Percentiles rank a stretch among this genome's conserved stretches.
Evolutionary conservation across 2,113 vertebrate species (phyloP).

Genomic region (Mus pahari): DNA sequence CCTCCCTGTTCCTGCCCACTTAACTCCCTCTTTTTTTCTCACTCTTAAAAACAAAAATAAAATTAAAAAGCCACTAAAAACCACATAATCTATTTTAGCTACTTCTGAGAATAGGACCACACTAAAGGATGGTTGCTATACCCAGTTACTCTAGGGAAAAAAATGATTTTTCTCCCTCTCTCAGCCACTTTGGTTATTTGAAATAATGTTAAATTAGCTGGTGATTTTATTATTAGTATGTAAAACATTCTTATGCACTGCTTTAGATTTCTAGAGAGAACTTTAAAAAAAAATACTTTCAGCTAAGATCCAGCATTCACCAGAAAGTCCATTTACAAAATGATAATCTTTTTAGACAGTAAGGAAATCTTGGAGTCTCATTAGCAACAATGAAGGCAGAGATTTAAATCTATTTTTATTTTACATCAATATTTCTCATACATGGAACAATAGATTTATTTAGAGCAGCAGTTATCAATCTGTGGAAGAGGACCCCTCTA

Average conservation of each 20-base stretch:
- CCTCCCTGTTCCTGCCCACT: neutral
- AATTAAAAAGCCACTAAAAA: neutral
- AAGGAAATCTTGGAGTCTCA: neutral
- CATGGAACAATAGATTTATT: constrained; percentile 7
- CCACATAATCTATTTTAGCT: neutral
- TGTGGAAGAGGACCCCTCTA: neutral
- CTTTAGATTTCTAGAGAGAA: constrained; percentile 6
- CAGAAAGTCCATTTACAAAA: neutral
- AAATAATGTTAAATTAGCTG: neutral
- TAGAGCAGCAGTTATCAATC: neutral
- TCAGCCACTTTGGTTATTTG: neutral
- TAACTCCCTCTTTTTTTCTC: neutral
- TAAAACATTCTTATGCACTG: neutral
- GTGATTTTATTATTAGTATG: constrained; percentile 2
- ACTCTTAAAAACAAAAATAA: neutral
- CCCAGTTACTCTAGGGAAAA: neutral
- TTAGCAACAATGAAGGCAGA: constrained; percentile 17
- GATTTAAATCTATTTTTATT: constrained; percentile 9
- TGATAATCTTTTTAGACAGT: constrained; percentile 18
- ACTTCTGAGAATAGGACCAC: neutral
- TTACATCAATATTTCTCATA: constrained; percentile 25
- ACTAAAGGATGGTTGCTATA: too few species aligned
- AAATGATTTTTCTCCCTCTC: neutral
- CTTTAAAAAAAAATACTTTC: neutral
- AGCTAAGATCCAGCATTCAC: neutral